Percentiles rank a stretch among this genome's conserved stretches.
phyloP scores from a whole-genome alignment of 2,888 invertebrate genomes.

The Ligdia adustata region DNA sequence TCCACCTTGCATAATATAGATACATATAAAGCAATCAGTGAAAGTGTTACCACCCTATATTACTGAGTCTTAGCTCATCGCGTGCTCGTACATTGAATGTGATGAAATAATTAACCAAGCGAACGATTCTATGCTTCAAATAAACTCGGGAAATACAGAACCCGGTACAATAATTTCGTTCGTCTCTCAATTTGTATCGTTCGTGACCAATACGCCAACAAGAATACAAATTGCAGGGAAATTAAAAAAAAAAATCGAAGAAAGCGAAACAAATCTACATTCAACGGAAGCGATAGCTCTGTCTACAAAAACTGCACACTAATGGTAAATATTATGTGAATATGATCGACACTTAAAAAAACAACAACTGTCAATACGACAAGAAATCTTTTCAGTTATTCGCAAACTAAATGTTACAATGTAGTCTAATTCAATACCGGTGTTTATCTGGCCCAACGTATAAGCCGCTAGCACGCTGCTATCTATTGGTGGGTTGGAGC shows the following conservation, averaged over 20 bases:
- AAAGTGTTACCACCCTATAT: slow-evolving; percentile 26
- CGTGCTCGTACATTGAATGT: slow-evolving; percentile 1
- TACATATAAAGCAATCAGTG: slow-evolving; percentile 34
- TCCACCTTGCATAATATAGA: slow-evolving; percentile 35
- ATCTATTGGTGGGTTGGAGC: too few species aligned
- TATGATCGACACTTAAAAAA: too few species aligned
- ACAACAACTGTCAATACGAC: too few species aligned
- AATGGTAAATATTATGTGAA: slow-evolving; percentile 5
- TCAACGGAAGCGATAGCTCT: neutral
- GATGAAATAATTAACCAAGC: slow-evolving; percentile 8
- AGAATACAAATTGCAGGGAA: slow-evolving; percentile 9
- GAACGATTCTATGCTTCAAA: too few species aligned
- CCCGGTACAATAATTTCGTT: too few species aligned
- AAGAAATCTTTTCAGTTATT: too few species aligned
- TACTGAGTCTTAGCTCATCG: slow-evolving; percentile 26
- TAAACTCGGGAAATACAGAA: too few species aligned
- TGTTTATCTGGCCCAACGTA: too few species aligned
- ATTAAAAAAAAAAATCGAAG: slow-evolving; percentile 4
- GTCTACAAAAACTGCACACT: neutral
- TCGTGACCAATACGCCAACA: neutral
- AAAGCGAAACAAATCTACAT: slow-evolving; percentile 10
- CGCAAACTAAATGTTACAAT: too few species aligned
- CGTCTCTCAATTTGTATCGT: too few species aligned
- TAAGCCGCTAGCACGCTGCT: too few species aligned
- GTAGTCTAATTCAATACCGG: too few species aligned